phyloP scores from a whole-genome alignment of 2,888 invertebrate genomes.

The Tachina fera region DNA sequence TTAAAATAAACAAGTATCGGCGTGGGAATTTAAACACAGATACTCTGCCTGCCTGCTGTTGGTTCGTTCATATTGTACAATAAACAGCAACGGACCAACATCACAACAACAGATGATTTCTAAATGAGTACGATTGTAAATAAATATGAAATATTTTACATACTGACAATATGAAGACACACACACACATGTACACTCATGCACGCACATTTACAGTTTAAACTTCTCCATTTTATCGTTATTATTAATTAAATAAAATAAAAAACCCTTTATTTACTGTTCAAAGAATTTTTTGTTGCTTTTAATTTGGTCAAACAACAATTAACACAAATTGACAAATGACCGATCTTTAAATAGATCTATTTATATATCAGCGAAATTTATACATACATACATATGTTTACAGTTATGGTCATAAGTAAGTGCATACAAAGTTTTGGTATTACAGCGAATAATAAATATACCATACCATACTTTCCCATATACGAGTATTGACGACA shows the following conservation, averaged over 20 bases:
- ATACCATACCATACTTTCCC: no score
- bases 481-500: no score
- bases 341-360: conserved; percentile 33
- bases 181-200: background rate
- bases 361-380: conserved; percentile 21
- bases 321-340: conserved; percentile 60
- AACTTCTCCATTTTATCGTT: conserved; percentile 33
- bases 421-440: background rate
- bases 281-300: background rate
- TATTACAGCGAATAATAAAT: background rate
- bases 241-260: conserved; percentile 43
- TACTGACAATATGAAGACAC: conserved; percentile 24
- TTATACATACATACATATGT: background rate
- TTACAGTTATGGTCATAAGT: conserved; percentile 27
- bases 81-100: conserved; percentile 35
- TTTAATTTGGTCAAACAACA: conserved; percentile 46
- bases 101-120: conserved; percentile 57
- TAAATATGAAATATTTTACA: conserved; percentile 56
- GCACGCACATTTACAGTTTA: background rate
- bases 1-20: conserved; percentile 67
- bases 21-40: conserved; percentile 68
- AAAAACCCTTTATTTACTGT: conserved; percentile 41
- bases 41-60: conserved; percentile 8
- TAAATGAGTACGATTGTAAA: conserved; percentile 10
- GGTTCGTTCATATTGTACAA: conserved; percentile 8